Evolutionary conservation across 2,888 invertebrate genomes (phyloP), one percentile per base, ranked within the genome.

Genomic region (Campoplex capitator): DNA sequence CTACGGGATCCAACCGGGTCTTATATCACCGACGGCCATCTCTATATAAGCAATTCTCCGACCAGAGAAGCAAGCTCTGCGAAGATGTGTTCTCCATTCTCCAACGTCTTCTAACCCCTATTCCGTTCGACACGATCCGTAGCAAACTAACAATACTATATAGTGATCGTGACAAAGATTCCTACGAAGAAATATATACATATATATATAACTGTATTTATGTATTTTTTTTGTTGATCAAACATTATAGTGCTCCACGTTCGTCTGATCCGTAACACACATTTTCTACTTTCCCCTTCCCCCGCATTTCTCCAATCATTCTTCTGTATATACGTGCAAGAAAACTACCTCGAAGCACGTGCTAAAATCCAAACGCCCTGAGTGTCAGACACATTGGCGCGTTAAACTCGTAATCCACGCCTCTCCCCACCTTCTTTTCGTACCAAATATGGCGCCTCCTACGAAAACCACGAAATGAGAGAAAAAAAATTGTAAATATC

Each of bases 21-120:
- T 94, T 94, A 94, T 94, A 94, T 94, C 94, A 94, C 93, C 91
- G 90, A 90, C 92, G 93, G 91, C 94, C 92, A 94, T 94, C 94
- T 94, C 94, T 94, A 93, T 94, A 93, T 91, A 92, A 92, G 93
- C 92, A 92, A 92, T 92, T 89, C 91, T 82, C 84, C 83, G 70
- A 56, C 74, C 45, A 75, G 45, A 75, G 75, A 74, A 71, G 62
- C 65, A 67, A 77, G 58, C 83, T 78, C 75, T 68, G 45, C 67
- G 82, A 68, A 81, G 68, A 76, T 75, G 79, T 65, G 35, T 86
- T 87, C 62, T 62, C 84, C 42, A 73, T 71, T 32, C 83, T 89
- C 85, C 89, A 85, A 82, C 87, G 89, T 88, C 88, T 79, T 82
- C 83, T 67, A 83, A 82, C 78, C 82, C 82, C 78, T 78, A 62